Conservation (phyloP, 1,140 invertebrate genomes). For the Parasteatoda tepidariorum region DNA sequence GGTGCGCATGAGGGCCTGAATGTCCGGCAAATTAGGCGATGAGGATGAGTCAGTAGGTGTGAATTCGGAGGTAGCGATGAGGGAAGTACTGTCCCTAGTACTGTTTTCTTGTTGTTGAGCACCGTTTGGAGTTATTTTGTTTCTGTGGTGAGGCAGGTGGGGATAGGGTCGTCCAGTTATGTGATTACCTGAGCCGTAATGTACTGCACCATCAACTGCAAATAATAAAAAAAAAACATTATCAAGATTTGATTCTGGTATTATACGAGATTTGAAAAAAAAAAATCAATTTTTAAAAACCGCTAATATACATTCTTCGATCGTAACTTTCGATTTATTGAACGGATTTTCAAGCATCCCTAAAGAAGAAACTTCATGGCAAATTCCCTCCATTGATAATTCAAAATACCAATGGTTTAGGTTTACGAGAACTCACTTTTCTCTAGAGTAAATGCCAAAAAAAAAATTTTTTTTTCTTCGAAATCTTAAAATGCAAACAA, state of each 20-base stretch:
- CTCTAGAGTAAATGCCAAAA: too few relatives aligned
- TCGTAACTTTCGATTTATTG: too few relatives aligned
- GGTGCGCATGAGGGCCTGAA: slow-evolving; percentile 35
- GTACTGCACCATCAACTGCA: slow-evolving; percentile 31
- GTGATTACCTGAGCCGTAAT: slow-evolving; percentile 26
- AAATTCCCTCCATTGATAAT: too few relatives aligned
- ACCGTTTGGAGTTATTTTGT: slow-evolving; percentile 7
- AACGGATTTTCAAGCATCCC: too few relatives aligned
- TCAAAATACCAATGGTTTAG: too few relatives aligned
- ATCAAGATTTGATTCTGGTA: not conserved
- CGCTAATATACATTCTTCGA: too few relatives aligned
- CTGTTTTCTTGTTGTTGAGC: not conserved
- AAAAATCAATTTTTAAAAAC: not conserved
- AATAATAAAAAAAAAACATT: not conserved
- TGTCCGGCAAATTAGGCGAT: slow-evolving; percentile 45
- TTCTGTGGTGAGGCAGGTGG: slow-evolving; percentile 23
- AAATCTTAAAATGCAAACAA: too few relatives aligned
- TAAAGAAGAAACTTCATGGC: too few relatives aligned
- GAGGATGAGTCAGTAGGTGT: slow-evolving; percentile 52
- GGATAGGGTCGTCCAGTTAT: slow-evolving; percentile 38
- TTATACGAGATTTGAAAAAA: not conserved
- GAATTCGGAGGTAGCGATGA: slow-evolving; percentile 40
- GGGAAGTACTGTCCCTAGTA: not conserved
- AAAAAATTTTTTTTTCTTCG: too few relatives aligned
- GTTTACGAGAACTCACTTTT: too few relatives aligned